phyloP scores from a whole-genome alignment of 2,797 vertebrate species.

The Netta rufina region DNA sequence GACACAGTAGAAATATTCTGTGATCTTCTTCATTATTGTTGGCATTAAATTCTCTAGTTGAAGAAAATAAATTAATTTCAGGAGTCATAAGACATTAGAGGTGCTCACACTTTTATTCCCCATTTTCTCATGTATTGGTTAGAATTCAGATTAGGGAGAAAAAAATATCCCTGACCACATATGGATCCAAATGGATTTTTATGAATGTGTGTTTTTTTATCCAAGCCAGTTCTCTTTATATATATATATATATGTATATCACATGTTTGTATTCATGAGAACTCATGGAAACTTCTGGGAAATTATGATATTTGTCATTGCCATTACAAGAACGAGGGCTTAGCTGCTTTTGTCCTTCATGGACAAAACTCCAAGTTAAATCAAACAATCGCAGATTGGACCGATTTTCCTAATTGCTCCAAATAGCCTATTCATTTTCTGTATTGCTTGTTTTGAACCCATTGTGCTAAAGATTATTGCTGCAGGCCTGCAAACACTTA shows the following conservation, averaged over 20 bases:
- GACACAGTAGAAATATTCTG: background rate
- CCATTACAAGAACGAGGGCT: background rate
- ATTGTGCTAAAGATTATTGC: background rate
- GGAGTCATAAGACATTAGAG: background rate
- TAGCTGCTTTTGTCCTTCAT: background rate
- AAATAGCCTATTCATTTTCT: background rate
- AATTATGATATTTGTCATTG: background rate
- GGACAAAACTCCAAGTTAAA: background rate
- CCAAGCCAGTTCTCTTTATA: background rate
- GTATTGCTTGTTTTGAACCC: background rate
- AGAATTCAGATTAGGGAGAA: background rate
- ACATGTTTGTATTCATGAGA: background rate
- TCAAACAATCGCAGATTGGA: background rate
- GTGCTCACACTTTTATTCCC: background rate
- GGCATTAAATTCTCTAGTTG: background rate
- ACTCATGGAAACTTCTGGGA: background rate
- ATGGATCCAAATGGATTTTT: background rate
- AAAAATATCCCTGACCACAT: background rate
- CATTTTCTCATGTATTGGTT: background rate
- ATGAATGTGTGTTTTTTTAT: background rate
- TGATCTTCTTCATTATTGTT: background rate
- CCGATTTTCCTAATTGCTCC: background rate
- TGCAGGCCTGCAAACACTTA: slow-evolving; percentile 2
- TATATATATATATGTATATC: background rate
- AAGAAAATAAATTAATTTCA: background rate